Conservation (phyloP, 2,888 invertebrate genomes). For the Hoplodrina ambigua region DNA sequence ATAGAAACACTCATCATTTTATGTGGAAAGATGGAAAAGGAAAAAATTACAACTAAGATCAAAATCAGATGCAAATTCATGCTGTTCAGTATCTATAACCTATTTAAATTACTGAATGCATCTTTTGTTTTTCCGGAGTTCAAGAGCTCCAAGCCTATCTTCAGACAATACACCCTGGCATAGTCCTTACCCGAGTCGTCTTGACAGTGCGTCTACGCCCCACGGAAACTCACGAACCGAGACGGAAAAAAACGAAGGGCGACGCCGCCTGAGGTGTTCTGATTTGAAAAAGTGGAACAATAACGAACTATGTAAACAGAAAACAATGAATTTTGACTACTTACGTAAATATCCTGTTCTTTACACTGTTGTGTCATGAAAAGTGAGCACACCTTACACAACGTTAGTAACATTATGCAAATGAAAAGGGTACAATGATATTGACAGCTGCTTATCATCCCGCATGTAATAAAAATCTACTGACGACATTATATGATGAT, state of each 20-base stretch:
- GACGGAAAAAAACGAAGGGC: constrained; percentile 36
- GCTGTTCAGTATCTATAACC: neutral
- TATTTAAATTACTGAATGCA: neutral
- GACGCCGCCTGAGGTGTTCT: constrained; percentile 11
- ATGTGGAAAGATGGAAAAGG: neutral
- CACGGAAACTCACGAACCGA: constrained; percentile 39
- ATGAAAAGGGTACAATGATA: constrained; percentile 8
- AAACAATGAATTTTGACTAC: neutral
- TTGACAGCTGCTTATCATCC: constrained; percentile 36
- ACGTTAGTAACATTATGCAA: constrained; percentile 5
- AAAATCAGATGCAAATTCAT: no score
- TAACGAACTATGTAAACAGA: neutral
- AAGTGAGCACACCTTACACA: neutral
- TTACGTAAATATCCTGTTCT: neutral
- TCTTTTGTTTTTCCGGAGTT: neutral
- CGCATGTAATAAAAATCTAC: constrained; percentile 47
- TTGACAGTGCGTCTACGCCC: constrained; percentile 55
- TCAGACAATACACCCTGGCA: constrained; percentile 36
- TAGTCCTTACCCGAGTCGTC: constrained; percentile 45
- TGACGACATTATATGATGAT: constrained; percentile 10
- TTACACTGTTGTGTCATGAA: neutral
- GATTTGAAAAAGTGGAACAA: constrained; percentile 6
- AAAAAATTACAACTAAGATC: neutral
- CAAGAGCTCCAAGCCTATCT: constrained; percentile 40
- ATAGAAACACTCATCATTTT: neutral